These are phyloP conservation scores for Rhadinocentrus ornatus DNA, from an alignment of 2,797 vertebrate species.

Conservation along the genomic window DNA sequence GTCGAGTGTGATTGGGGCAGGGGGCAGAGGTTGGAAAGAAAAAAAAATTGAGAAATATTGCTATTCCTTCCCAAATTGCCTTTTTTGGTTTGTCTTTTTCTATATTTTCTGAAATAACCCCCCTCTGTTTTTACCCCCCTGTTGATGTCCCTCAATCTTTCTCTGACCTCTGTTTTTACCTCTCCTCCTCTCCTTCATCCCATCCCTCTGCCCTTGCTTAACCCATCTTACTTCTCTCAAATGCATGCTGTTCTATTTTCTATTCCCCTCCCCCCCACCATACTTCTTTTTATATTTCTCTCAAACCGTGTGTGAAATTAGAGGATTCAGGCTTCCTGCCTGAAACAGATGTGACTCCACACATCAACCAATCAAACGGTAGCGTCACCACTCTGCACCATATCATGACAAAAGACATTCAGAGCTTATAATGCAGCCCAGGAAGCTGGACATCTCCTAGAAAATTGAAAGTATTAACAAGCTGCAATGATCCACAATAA, in stretches of 20 bases:
- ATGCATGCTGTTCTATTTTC: constrained; percentile 43
- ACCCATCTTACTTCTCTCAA: constrained; percentile 30
- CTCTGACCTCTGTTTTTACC: constrained; percentile 22
- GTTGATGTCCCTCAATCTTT: constrained; percentile 24
- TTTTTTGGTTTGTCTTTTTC: constrained; percentile 45
- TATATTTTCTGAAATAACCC: constrained; percentile 48
- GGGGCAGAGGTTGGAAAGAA: constrained; percentile 13
- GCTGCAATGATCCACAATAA: neutral
- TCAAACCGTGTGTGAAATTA: constrained; percentile 75
- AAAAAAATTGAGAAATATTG: constrained; percentile 38
- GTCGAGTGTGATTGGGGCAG: constrained; percentile 26
- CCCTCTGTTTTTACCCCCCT: neutral
- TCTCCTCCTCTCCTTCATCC: neutral
- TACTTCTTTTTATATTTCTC: constrained; percentile 52
- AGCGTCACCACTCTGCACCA: constrained; percentile 20
- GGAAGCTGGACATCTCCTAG: constrained; percentile 21
- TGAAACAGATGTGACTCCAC: constrained; percentile 69
- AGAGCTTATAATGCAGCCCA: constrained; percentile 16
- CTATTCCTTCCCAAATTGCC: constrained; percentile 48
- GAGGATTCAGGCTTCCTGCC: constrained; percentile 47
- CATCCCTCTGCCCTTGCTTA: constrained; percentile 5
- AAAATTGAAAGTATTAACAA: constrained; percentile 38
- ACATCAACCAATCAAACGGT: constrained; percentile 53
- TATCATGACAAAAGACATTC: constrained; percentile 50
- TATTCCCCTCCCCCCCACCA: constrained; percentile 19